Evolutionary conservation across 37 sponge, comb jelly and placozoan genomes (phyloP).

Genomic region (Oopsacas minuta): DNA sequence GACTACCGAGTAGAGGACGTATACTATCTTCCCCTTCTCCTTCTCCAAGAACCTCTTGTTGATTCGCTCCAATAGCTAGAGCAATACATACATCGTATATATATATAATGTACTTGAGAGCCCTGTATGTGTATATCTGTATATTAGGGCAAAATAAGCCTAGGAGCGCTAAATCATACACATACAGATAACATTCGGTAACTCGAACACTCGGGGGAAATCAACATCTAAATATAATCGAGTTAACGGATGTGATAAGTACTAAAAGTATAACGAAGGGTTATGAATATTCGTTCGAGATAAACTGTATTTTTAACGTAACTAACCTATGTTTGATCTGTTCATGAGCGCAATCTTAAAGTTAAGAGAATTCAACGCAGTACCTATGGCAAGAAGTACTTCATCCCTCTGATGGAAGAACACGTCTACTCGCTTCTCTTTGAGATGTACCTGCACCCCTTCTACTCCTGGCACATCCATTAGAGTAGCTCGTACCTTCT

Average conservation of each 20-base stretch:
- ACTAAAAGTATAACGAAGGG: too few relatives aligned
- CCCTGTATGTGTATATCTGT: too few relatives aligned
- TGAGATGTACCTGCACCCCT: neutral
- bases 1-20: neutral
- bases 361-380: neutral
- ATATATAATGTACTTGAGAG: too few relatives aligned
- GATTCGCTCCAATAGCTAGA: neutral
- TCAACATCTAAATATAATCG: too few relatives aligned
- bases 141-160: too few relatives aligned
- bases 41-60: neutral
- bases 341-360: neutral
- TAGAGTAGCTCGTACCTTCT: neutral
- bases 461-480: neutral
- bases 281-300: too few relatives aligned
- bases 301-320: neutral
- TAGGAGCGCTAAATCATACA: too few relatives aligned
- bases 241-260: too few relatives aligned
- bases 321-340: conserved; percentile 3
- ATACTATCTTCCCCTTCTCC: neutral
- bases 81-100: too few relatives aligned
- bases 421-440: neutral
- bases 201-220: too few relatives aligned
- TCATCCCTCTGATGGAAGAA: neutral
- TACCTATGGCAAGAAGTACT: neutral
- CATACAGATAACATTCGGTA: too few relatives aligned